Base-by-base conservation (phyloP, 2,797 vertebrate species). In the Silurus lanzhouensis region DNA sequence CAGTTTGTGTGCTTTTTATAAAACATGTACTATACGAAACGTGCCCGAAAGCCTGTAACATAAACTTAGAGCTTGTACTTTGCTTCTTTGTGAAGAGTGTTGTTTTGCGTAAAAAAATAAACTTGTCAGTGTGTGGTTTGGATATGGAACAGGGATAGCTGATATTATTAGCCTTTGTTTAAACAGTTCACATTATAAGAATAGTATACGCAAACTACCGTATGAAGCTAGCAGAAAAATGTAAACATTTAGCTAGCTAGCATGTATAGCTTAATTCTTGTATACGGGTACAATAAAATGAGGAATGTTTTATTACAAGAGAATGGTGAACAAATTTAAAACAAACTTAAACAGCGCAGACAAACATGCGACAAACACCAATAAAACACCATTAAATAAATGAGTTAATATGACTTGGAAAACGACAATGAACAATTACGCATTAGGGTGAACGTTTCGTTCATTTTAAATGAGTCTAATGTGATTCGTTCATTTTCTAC, bases 21-120 rank as follows among this genome's bases (percentile, higher is more conserved):
- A 87, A 85, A 75, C 25, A 67, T 77, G 61, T 13, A 15, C 12
- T 19, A 31, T 31, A 78, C 58, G 66, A 82, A 61, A 63, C 22
- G 8, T 31, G 22, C 60, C 84, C 68, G 4, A 74, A 71, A 72
- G 27, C 1, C 19, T 81, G 44, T 57, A 64, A 68, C 13, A 38
- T 57, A 46, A 19, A 48, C 60, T 25, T n/a, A 22, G 44, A 79
- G 22, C 20, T 79, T 44, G 6, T 77, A 31, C 4, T 77, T 60
- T 60, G 55, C 57, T 58, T 77, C 19, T 31, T 76, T 20, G 55
- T 55, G n/a, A 19, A 27, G 48, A 55, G 48, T 57, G 7, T 75
- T 57, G 6, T 20, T 48, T 13, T 22, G 44, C 44, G 2, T 48
- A 48, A 6, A 14, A 2, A 72, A 72, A 72, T n/a, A 14, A 55